Evolutionary conservation across 2,113 vertebrate species (phyloP).

Genomic region (Bubo blakistoni): DNA sequence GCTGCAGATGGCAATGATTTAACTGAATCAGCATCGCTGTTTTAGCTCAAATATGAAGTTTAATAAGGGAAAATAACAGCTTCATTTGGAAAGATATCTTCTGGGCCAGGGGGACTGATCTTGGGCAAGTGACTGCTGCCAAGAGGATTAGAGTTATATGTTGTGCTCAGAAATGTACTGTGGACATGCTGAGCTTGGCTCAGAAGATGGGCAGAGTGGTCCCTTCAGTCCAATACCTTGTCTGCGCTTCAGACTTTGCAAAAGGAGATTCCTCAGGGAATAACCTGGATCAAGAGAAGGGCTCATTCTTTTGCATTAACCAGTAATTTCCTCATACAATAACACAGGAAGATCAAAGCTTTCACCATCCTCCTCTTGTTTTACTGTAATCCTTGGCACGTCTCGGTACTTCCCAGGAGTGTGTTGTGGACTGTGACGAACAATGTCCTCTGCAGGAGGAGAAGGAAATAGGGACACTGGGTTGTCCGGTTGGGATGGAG

Average conservation of each 20-base stretch:
- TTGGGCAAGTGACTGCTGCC: background rate
- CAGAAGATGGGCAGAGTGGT: background rate
- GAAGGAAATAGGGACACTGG: background rate
- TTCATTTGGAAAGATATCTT: slow-evolving; percentile 19
- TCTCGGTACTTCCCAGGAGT: background rate
- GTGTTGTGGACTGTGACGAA: background rate
- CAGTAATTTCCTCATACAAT: background rate
- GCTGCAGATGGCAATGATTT: background rate
- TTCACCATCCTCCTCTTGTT: background rate
- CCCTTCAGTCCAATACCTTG: background rate
- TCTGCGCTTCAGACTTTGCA: background rate
- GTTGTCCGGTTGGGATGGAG: background rate
- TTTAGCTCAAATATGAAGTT: slow-evolving; percentile 34
- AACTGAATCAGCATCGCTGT: slow-evolving; percentile 4
- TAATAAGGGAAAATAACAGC: slow-evolving; percentile 41
- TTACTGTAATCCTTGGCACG: background rate
- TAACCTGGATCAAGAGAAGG: background rate
- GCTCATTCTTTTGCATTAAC: background rate
- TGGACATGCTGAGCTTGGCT: background rate
- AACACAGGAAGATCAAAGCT: background rate
- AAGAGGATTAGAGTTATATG: slow-evolving; percentile 4
- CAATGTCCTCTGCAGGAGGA: background rate
- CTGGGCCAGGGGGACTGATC: background rate
- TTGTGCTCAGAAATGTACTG: background rate
- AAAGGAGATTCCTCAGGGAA: background rate